Evolutionary conservation across 2,113 vertebrate genomes (phyloP), one percentile per base, ranked within the genome.

Genomic region (Empidonax alnorum): DNA sequence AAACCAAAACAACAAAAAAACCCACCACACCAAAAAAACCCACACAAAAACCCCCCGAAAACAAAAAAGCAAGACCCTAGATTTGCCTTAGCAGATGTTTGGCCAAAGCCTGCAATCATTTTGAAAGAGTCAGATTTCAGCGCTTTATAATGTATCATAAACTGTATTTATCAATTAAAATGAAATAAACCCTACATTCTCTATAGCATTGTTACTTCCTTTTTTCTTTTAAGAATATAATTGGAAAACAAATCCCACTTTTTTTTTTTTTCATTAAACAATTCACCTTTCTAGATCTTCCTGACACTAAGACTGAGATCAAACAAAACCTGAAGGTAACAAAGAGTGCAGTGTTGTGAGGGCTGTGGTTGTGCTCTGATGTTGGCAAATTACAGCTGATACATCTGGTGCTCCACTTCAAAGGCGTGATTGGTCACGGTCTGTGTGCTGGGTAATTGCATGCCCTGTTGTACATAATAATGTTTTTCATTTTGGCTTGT

Each of bases 361-460:
- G 41, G 30, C 14, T 86, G 55, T 24, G 1, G 1, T 30, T 65
- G 46, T 9, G 3, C 63, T 88, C 67, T 62, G 53, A 49, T 83
- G 82, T 42, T 85, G 41, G 46, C 71, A 94, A 76, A 82, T 88
- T 90, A 37, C 22, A 62, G 1, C 63, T 76, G 76, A 85, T 92
- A 52, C 67, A 94, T 86, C 83, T 95, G 85, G 63, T 74, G 55
- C 76, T 88, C 27, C 53, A 65, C 79, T 93, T 85, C 46, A 90
- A 90, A 95, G 63, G 14, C 9, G 2, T 69, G 63, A 73, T 76
- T 89, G 52, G 92, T 94, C 78, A 83, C 53, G 58, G 67, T 96
- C 87, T 84, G 42, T 85, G 62, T 79, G 49, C 42, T 65, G 31
- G n/a, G 37, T 82, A 89, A 89, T 74, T 95, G 62, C 53, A 82